phyloP scores from a whole-genome alignment of 2,888 invertebrate species.

The Antheraea yamamai region DNA sequence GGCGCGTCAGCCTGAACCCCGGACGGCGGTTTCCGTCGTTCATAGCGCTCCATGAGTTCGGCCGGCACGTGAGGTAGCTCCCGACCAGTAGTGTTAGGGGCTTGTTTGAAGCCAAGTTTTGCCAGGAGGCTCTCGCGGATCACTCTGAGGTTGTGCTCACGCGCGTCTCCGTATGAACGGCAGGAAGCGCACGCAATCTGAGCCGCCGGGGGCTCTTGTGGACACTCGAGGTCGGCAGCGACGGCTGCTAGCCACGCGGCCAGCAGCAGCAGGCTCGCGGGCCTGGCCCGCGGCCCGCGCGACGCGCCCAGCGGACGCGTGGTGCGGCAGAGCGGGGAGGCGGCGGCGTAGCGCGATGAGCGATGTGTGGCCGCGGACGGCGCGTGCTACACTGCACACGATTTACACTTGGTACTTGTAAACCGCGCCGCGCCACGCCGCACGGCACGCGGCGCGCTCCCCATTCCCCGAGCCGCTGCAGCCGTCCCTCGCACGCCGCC shows the following conservation, averaged over 20 bases:
- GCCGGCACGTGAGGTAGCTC: constrained; percentile 82
- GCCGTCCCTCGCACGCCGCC: constrained; percentile 36
- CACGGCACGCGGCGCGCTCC: constrained; percentile 40
- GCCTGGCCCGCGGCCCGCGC: constrained; percentile 82
- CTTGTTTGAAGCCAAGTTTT: constrained; percentile 83
- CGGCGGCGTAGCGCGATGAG: constrained; percentile 76
- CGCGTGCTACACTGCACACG: constrained; percentile 77
- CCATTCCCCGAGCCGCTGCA: constrained; percentile 42
- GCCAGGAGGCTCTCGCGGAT: constrained; percentile 85
- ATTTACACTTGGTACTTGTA: constrained; percentile 36
- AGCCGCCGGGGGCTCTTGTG: constrained; percentile 59
- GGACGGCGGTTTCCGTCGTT: constrained; percentile 78
- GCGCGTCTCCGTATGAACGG: constrained; percentile 80
- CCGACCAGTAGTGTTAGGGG: constrained; percentile 84
- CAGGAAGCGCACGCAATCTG: constrained; percentile 78
- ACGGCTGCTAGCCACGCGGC: constrained; percentile 77
- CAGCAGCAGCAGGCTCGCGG: constrained; percentile 81
- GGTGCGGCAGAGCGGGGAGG: constrained; percentile 79
- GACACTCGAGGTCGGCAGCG: constrained; percentile 70
- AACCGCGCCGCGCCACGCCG: constrained; percentile 30
- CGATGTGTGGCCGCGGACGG: constrained; percentile 78
- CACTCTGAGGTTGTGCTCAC: constrained; percentile 83
- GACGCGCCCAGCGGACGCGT: constrained; percentile 81
- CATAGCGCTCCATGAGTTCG: constrained; percentile 77
- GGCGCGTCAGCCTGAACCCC: constrained; percentile 84